These are phyloP conservation scores for Pogonophryne albipinna DNA, from an alignment of 2,797 vertebrate species.

Conservation along the genomic window DNA sequence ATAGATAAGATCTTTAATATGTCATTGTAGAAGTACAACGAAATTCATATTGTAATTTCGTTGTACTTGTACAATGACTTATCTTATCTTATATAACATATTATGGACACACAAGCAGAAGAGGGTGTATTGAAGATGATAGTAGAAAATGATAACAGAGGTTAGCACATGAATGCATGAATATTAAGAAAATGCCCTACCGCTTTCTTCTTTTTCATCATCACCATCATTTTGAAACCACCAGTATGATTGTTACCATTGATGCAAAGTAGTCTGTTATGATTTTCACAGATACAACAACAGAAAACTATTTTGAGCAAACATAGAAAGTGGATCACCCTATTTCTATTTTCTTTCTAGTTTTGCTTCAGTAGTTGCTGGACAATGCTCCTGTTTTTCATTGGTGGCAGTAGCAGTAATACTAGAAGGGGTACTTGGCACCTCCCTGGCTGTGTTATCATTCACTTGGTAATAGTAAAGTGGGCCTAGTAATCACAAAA, in stretches of 20 bases:
- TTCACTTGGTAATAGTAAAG: conserved; percentile 67
- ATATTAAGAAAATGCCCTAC: background rate
- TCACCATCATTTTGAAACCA: background rate
- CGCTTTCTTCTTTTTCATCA: background rate
- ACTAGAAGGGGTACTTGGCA: conserved; percentile 52
- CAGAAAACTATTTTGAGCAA: no score
- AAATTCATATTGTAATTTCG: no score
- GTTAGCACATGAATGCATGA: background rate
- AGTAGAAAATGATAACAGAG: background rate
- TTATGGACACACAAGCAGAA: background rate
- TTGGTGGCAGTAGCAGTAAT: background rate
- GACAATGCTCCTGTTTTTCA: conserved; percentile 6
- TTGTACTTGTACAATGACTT: no score
- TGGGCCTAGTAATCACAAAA: conserved; percentile 85
- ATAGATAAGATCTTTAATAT: no score
- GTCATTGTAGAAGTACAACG: no score
- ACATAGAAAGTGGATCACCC: no score
- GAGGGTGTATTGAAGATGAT: background rate
- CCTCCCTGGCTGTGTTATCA: conserved; percentile 64
- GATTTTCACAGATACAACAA: no score
- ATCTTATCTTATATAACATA: background rate
- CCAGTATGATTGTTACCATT: background rate
- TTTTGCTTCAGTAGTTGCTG: background rate
- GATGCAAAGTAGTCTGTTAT: background rate
- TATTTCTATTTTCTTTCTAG: no score